These are phyloP conservation scores for Clivina fossor DNA, from an alignment of 2,888 invertebrate genomes.

Conservation along the genomic window DNA sequence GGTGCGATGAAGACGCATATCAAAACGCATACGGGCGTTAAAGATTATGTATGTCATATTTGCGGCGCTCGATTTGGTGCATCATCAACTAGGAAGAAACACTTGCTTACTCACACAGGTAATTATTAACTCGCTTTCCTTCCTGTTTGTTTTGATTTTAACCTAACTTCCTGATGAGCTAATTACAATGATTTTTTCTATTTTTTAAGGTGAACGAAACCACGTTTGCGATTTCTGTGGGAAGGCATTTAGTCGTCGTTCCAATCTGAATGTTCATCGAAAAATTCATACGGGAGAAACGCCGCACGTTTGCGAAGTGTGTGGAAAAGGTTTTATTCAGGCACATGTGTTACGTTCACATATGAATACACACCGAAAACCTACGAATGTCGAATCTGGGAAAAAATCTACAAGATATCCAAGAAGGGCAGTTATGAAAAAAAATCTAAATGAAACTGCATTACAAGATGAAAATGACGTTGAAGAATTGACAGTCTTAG, in stretches of 20 bases:
- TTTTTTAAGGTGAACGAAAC: conserved; percentile 40
- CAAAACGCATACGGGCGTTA: conserved; percentile 48
- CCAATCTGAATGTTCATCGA: conserved; percentile 57
- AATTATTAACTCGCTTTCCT: neutral
- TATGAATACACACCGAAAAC: conserved; percentile 51
- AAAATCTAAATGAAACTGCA: too few relatives aligned
- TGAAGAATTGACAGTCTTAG: conserved; percentile 8
- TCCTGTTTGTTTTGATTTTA: too few relatives aligned
- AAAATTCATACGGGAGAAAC: conserved; percentile 60
- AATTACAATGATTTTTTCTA: too few relatives aligned
- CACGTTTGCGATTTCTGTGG: conserved; percentile 55
- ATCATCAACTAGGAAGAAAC: conserved; percentile 49
- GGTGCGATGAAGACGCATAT: conserved; percentile 47
- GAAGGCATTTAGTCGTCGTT: conserved; percentile 58
- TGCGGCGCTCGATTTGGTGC: conserved; percentile 52
- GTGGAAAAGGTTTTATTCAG: conserved; percentile 59
- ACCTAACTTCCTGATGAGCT: too few relatives aligned
- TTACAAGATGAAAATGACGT: neutral
- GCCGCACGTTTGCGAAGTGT: conserved; percentile 57
- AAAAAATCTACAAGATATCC: neutral
- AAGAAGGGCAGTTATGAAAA: neutral
- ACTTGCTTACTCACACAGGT: conserved; percentile 48
- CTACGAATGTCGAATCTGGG: neutral
- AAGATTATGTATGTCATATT: conserved; percentile 48
- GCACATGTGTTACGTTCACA: conserved; percentile 58